phyloP scores from a whole-genome alignment of 2,888 invertebrate species.

The Pterobdella sp. region DNA sequence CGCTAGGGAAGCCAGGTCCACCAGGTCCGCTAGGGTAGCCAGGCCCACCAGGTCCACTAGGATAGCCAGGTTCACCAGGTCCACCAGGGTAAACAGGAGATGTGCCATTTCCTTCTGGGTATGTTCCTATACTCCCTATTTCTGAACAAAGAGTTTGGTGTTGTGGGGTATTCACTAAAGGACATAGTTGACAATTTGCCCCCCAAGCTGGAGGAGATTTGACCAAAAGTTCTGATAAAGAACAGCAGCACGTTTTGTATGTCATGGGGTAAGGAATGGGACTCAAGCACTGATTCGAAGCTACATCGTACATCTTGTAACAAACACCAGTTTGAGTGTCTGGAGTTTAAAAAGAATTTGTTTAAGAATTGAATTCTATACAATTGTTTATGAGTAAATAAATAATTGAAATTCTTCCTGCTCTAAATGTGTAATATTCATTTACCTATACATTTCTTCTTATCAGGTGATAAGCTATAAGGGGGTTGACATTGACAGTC shows the following conservation, averaged over 20 bases:
- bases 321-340: constrained; percentile 75
- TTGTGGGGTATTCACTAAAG: constrained; percentile 62
- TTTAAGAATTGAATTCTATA: too few relatives aligned
- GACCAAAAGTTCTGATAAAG: constrained; percentile 56
- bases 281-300: constrained; percentile 61
- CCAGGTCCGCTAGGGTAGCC: not conserved
- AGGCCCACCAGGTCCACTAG: constrained; percentile 4
- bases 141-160: constrained; percentile 62
- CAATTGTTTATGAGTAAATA: too few relatives aligned
- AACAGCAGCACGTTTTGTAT: constrained; percentile 77
- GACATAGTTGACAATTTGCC: constrained; percentile 64
- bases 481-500: constrained; percentile 74
- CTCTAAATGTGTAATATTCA: too few relatives aligned
- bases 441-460: constrained; percentile 64
- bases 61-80: not conserved
- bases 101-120: not conserved
- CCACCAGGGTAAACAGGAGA: constrained; percentile 7
- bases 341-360: constrained; percentile 43
- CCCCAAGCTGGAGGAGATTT: constrained; percentile 65
- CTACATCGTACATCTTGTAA: constrained; percentile 68
- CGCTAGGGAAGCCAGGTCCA: too few relatives aligned
- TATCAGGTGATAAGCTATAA: constrained; percentile 70
- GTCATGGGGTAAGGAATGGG: constrained; percentile 71
- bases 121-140: not conserved
- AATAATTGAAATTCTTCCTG: too few relatives aligned